phyloP scores from a whole-genome alignment of 2,888 invertebrate genomes.

The Aplocera efformata region DNA sequence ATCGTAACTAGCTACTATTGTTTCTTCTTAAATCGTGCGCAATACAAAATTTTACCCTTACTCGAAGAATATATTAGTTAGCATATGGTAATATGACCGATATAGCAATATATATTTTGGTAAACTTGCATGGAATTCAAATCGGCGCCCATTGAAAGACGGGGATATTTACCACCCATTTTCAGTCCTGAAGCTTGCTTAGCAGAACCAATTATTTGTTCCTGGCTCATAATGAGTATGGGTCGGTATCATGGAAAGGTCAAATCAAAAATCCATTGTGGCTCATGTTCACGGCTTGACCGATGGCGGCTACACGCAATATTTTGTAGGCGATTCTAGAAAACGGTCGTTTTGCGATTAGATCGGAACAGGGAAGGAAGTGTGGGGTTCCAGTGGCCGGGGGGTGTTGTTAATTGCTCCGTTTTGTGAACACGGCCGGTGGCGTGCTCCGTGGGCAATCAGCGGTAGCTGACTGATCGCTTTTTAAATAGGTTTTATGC shows the following conservation, averaged over 20 bases:
- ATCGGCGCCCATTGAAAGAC: too few relatives aligned
- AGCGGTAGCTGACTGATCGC: conserved; percentile 78
- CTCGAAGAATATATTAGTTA: too few relatives aligned
- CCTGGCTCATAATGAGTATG: conserved; percentile 8
- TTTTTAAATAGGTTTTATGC: conserved; percentile 80
- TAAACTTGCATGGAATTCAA: too few relatives aligned
- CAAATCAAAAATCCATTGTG: conserved; percentile 29
- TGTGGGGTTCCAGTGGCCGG: conserved; percentile 38
- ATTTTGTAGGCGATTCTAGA: conserved; percentile 78
- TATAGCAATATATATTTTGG: too few relatives aligned
- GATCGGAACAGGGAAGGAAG: conserved; percentile 59
- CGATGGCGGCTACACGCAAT: conserved; percentile 61
- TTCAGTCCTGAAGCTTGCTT: too few relatives aligned
- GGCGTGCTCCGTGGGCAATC: conserved; percentile 76
- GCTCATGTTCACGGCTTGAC: conserved; percentile 34
- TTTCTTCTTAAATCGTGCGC: too few relatives aligned
- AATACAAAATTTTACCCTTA: too few relatives aligned
- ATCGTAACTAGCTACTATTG: too few relatives aligned
- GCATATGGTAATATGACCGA: too few relatives aligned
- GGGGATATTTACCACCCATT: too few relatives aligned
- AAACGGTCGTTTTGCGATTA: conserved; percentile 80
- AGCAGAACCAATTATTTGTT: conserved; percentile 1
- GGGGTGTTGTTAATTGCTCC: conserved; percentile 75
- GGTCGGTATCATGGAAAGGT: conserved; percentile 22
- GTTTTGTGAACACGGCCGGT: conserved; percentile 79